A percentile compares a stretch with the other conserved stretches of the same genome.
Evolutionary conservation across 2,113 vertebrate genomes (phyloP).

Genomic region (Morone saxatilis): DNA sequence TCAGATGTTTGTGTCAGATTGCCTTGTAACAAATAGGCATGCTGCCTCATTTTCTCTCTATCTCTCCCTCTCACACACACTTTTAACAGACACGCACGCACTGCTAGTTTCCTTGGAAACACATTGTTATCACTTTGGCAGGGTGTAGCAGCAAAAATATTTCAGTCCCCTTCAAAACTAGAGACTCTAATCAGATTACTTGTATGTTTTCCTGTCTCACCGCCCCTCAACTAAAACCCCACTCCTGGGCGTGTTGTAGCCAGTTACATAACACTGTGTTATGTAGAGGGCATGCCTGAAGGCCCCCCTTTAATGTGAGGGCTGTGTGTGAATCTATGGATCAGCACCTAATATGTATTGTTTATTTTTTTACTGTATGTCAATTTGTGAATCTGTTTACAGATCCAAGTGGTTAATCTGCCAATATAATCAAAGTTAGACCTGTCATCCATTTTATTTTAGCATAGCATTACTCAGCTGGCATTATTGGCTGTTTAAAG

Average conservation of each 20-base stretch:
- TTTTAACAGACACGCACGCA: not conserved
- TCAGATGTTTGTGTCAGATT: not conserved
- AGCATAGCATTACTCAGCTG: not conserved
- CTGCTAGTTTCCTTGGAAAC: constrained; percentile 55
- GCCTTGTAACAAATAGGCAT: not conserved
- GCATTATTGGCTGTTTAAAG: not conserved
- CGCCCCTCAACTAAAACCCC: constrained; percentile 23
- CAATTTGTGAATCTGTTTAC: not conserved
- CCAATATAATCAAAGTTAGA: not conserved
- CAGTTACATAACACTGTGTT: constrained; percentile 59
- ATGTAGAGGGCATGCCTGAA: constrained; percentile 61
- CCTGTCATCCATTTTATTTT: too few relatives aligned
- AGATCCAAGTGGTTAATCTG: not conserved
- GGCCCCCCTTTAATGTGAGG: constrained; percentile 20
- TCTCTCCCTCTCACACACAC: not conserved
- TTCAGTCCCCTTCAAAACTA: constrained; percentile 28
- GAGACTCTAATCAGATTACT: constrained; percentile 55
- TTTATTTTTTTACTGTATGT: not conserved
- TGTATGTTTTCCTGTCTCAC: constrained; percentile 52
- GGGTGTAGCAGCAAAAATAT: constrained; percentile 44
- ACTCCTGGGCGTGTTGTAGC: constrained; percentile 60
- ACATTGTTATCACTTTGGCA: constrained; percentile 39
- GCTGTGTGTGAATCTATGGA: not conserved
- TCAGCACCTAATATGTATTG: not conserved
- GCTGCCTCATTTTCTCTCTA: not conserved